These are phyloP conservation scores for Chaenocephalus aceratus DNA, from an alignment of 2,113 vertebrate species.

Conservation along the genomic window DNA sequence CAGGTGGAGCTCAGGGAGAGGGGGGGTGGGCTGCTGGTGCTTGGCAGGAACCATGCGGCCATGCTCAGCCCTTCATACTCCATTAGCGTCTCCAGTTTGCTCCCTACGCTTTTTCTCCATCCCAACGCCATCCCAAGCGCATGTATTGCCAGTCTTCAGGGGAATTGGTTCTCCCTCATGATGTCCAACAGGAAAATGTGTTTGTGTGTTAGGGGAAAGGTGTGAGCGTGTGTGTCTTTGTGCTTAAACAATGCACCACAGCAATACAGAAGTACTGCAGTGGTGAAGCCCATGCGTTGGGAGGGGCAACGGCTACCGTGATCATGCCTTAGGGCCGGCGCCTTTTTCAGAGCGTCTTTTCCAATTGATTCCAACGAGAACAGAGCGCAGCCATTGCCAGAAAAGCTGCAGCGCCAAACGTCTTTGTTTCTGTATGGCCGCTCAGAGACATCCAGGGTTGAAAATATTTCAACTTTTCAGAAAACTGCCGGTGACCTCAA, in stretches of 20 bases:
- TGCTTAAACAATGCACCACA: not conserved
- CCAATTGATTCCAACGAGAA: no score
- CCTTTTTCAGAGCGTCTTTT: no score
- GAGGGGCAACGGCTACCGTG: not conserved
- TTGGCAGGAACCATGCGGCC: conserved; percentile 73
- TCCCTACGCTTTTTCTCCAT: conserved; percentile 35
- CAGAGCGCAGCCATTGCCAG: no score
- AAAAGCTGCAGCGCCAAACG: no score
- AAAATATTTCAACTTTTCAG: no score
- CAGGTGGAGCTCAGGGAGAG: conserved; percentile 44
- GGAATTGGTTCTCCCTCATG: conserved; percentile 53
- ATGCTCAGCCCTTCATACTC: conserved; percentile 79
- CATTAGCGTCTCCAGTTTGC: conserved; percentile 75
- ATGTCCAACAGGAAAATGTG: conserved; percentile 41
- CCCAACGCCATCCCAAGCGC: conserved; percentile 49
- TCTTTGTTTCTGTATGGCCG: no score
- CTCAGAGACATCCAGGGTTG: no score
- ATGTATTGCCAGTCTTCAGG: conserved; percentile 60
- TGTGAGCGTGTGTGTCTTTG: conserved; percentile 11
- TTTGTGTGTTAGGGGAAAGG: conserved; percentile 21
- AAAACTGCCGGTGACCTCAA: no score
- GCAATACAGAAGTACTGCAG: not conserved
- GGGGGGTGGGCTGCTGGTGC: conserved; percentile 34
- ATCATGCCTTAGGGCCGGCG: not conserved
- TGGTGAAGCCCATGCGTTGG: not conserved